Evolutionary conservation across 2,113 vertebrate genomes (phyloP).

Genomic region (Dicentrarchus labrax): DNA sequence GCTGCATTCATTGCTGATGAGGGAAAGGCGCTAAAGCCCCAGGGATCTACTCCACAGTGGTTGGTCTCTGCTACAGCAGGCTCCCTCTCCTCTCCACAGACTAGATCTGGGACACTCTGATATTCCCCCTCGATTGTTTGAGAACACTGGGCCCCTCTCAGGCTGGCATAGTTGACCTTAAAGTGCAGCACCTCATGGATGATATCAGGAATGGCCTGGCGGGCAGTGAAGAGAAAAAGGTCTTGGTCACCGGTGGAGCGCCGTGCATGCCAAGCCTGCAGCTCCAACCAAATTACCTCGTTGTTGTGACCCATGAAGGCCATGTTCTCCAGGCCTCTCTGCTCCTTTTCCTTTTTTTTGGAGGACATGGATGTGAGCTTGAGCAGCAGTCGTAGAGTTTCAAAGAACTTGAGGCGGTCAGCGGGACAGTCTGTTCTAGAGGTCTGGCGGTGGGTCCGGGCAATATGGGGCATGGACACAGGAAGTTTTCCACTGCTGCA

Average conservation of each 20-base stretch:
- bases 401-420: slow-evolving; percentile 98
- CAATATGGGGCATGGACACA: slow-evolving; percentile 91
- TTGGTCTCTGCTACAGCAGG: slow-evolving; percentile 82
- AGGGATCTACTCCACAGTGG: slow-evolving; percentile 75
- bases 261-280: slow-evolving; percentile 98
- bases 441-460: slow-evolving; percentile 94
- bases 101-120: slow-evolving; percentile 40
- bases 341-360: slow-evolving; percentile 99
- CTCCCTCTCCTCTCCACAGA: slow-evolving; percentile 67
- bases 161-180: slow-evolving; percentile 92
- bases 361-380: slow-evolving; percentile 99
- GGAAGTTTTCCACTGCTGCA: slow-evolving; percentile 94
- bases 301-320: slow-evolving; percentile 95
- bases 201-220: slow-evolving; percentile 97
- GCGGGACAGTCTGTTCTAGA: slow-evolving; percentile 96
- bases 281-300: slow-evolving; percentile 98
- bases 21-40: slow-evolving; percentile 75
- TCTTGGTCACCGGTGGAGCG: slow-evolving; percentile 96
- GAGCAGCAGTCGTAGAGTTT: slow-evolving; percentile 95
- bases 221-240: slow-evolving; percentile 95
- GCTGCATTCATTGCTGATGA: slow-evolving; percentile 73
- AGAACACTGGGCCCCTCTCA: slow-evolving; percentile 77
- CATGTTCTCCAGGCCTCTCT: slow-evolving; percentile 93
- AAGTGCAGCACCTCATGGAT: slow-evolving; percentile 97
- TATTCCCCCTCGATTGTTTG: slow-evolving; percentile 66